A percentile compares a stretch with the other conserved stretches of the same genome.
Conservation (phyloP, 2,888 invertebrate species). For the Pristionchus fissidentatus region DNA sequence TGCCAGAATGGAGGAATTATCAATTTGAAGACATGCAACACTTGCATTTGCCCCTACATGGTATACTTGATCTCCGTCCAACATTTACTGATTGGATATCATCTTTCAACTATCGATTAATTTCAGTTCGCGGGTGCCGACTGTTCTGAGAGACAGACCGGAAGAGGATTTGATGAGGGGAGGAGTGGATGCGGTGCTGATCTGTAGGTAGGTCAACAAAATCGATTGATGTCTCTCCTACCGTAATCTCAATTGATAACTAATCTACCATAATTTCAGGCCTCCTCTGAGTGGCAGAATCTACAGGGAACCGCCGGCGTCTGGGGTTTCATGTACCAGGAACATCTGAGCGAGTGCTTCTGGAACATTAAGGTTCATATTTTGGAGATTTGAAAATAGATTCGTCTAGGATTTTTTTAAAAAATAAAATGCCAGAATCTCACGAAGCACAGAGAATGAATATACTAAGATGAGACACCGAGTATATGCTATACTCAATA, state of each 20-base stretch:
- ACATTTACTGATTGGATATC: background rate
- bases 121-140: background rate
- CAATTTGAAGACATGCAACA: constrained; percentile 10
- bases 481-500: too few relatives aligned
- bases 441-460: too few relatives aligned
- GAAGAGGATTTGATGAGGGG: background rate
- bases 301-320: background rate
- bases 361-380: background rate
- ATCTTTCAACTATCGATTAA: too few relatives aligned
- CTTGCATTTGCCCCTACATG: constrained; percentile 4
- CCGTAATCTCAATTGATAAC: background rate
- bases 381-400: background rate
- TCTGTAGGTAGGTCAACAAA: background rate
- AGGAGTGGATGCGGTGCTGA: background rate
- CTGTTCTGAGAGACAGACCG: background rate
- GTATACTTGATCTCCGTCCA: background rate
- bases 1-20: constrained; percentile 13
- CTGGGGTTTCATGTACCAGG: background rate
- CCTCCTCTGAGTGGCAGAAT: background rate
- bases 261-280: background rate
- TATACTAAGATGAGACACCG: too few relatives aligned
- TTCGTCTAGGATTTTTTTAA: background rate
- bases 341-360: background rate
- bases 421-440: too few relatives aligned
- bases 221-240: background rate